These are phyloP conservation scores for Formica selysi DNA, from an alignment of 1,140 invertebrate species.

Conservation along the genomic window DNA sequence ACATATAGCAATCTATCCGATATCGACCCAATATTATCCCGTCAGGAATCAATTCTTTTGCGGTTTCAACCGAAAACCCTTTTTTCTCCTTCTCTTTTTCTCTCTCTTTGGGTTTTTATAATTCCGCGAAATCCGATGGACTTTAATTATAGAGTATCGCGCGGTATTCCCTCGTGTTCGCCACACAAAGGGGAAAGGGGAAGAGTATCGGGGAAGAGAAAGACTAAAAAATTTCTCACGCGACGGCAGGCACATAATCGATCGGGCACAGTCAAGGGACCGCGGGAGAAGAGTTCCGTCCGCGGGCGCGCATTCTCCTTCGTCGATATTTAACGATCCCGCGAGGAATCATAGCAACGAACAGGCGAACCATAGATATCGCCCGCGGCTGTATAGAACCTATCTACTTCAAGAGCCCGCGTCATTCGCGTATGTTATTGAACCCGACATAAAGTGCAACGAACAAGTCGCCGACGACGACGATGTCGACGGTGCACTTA, in stretches of 20 bases:
- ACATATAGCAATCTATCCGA: conserved; percentile 17
- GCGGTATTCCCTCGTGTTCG: not conserved
- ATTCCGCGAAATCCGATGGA: conserved; percentile 43
- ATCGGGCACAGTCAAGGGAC: not conserved
- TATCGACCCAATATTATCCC: conserved; percentile 36
- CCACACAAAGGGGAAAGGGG: conserved; percentile 24
- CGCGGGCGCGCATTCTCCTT: not conserved
- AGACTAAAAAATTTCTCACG: conserved; percentile 49
- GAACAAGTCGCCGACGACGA: conserved; percentile 50
- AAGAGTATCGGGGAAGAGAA: conserved; percentile 6
- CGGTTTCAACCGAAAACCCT: not conserved
- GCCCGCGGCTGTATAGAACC: not conserved
- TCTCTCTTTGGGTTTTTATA: conserved; percentile 19
- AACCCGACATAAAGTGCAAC: conserved; percentile 75
- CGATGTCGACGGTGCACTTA: conserved; percentile 52
- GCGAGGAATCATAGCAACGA: conserved; percentile 18
- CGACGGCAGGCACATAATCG: conserved; percentile 17
- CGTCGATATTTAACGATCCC: conserved; percentile 64
- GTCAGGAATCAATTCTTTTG: conserved; percentile 48
- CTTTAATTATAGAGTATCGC: conserved; percentile 52
- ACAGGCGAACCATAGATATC: not conserved
- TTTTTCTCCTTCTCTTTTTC: not conserved
- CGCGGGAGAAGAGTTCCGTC: conserved; percentile 29
- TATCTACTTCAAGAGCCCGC: conserved; percentile 10
- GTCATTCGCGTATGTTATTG: conserved; percentile 71